phyloP scores from a whole-genome alignment of 2,888 invertebrate genomes.

The Metalampra italica region DNA sequence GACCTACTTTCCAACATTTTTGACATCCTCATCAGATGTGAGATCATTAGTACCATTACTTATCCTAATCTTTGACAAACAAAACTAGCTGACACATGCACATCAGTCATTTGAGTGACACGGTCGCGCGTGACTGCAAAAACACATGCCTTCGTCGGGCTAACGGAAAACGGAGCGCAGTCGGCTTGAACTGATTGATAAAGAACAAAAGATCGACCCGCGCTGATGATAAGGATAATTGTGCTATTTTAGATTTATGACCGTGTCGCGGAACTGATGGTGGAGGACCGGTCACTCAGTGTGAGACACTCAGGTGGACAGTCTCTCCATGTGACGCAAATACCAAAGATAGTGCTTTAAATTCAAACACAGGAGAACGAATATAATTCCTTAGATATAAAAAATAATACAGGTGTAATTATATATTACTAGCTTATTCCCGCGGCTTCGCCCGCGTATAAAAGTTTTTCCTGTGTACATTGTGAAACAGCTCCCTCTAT shows the following conservation, averaged over 20 bases:
- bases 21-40: neutral
- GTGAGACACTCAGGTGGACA: too few species aligned
- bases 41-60: constrained; percentile 2
- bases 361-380: too few species aligned
- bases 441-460: too few species aligned
- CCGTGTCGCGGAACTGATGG: neutral
- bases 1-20: too few species aligned
- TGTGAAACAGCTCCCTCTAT: too few species aligned
- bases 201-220: constrained; percentile 45
- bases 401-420: too few species aligned
- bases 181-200: constrained; percentile 50
- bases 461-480: too few species aligned
- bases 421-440: too few species aligned
- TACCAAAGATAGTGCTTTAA: too few species aligned
- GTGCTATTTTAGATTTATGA: neutral
- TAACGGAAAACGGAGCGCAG: constrained; percentile 48
- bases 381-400: too few species aligned
- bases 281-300: too few species aligned
- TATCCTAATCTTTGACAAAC: constrained; percentile 37
- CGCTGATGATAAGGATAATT: neutral
- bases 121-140: constrained; percentile 55
- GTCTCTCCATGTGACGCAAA: too few species aligned
- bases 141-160: constrained; percentile 48
- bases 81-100: constrained; percentile 59
- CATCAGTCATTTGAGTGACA: constrained; percentile 62